Evolutionary conservation across 2,888 invertebrate species (phyloP).

Genomic region (Pristionchus exspectatus): DNA sequence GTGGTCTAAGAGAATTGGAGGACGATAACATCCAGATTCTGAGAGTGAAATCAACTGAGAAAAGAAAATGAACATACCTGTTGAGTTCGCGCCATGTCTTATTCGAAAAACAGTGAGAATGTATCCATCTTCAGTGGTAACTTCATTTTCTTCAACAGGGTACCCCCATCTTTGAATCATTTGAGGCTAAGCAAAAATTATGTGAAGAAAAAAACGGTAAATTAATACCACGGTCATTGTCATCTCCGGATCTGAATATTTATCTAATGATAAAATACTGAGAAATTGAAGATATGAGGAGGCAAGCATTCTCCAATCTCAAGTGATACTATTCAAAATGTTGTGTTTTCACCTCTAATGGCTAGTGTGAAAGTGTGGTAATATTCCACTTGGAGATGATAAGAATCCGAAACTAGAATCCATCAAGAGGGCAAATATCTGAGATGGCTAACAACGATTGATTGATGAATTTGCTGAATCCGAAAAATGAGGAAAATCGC

Average conservation of each 20-base stretch:
- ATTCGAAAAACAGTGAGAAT: conserved; percentile 20
- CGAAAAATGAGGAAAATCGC: background rate
- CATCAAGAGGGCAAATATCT: background rate
- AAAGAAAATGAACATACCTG: background rate
- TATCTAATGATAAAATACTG: background rate
- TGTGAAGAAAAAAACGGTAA: background rate
- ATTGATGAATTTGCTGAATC: background rate
- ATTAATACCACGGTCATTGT: background rate
- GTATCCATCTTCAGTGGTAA: conserved; percentile 38
- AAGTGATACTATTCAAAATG: background rate
- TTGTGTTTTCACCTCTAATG: background rate
- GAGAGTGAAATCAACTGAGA: background rate
- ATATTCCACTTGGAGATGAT: background rate
- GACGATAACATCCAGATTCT: background rate
- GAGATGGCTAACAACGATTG: background rate
- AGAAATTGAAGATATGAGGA: conserved; percentile 3
- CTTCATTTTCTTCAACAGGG: background rate
- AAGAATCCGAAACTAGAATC: background rate
- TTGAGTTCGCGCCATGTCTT: background rate
- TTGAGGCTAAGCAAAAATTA: background rate
- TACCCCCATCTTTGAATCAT: conserved; percentile 37
- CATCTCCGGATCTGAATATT: conserved; percentile 1
- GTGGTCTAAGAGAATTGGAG: conserved; percentile 21
- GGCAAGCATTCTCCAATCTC: background rate
- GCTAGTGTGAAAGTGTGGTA: background rate